phyloP scores from a whole-genome alignment of 2,113 vertebrate genomes.

The Misgurnus mizolepis region DNA sequence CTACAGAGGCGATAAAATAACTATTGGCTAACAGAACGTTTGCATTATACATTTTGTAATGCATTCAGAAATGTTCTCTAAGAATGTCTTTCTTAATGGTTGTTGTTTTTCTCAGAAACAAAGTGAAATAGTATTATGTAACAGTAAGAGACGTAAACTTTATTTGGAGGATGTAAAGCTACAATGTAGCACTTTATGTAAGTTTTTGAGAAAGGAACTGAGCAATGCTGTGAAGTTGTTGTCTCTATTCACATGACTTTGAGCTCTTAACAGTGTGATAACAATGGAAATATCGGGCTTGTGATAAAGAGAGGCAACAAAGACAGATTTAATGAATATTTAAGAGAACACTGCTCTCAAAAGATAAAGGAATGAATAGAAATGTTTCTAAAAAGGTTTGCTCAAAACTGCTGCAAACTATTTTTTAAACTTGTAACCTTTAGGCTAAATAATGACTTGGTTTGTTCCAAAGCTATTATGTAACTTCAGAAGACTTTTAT shows the following conservation, averaged over 20 bases:
- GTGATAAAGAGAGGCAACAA: constrained; percentile 24
- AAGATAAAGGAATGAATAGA: not conserved
- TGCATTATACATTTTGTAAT: too few species aligned
- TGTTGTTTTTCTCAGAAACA: not conserved
- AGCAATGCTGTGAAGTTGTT: constrained; percentile 4
- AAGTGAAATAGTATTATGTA: not conserved
- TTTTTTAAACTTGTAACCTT: not conserved
- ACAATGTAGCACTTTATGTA: constrained; percentile 20
- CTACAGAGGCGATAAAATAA: too few species aligned
- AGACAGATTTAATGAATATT: constrained; percentile 45
- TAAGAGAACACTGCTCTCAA: constrained; percentile 21
- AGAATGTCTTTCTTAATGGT: not conserved
- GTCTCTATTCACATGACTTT: too few species aligned
- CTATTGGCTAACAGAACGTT: too few species aligned
- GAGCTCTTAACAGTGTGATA: constrained; percentile 31
- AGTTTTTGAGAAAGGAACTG: constrained; percentile 12
- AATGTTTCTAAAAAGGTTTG: not conserved
- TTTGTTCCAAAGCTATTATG: too few species aligned
- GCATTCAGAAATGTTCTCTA: not conserved
- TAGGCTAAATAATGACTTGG: too few species aligned
- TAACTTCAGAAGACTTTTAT: too few species aligned
- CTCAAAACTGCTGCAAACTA: not conserved
- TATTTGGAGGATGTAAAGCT: not conserved
- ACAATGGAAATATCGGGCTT: constrained; percentile 33
- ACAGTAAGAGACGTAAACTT: not conserved